Conservation (phyloP, 2,113 vertebrate species). For the Albula glossodonta region DNA sequence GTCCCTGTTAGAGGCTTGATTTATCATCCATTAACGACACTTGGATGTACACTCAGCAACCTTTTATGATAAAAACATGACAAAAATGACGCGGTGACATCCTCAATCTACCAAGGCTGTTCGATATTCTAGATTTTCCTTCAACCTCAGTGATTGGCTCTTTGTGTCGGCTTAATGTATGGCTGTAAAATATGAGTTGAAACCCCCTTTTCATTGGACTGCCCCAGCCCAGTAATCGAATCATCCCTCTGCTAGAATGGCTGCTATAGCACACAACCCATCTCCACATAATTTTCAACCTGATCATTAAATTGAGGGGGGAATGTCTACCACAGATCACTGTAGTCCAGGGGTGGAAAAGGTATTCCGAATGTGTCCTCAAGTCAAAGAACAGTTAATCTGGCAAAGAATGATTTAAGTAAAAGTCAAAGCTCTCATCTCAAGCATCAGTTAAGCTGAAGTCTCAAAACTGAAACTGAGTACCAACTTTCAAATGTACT, state of each 20-base stretch:
- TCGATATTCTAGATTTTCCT: background rate
- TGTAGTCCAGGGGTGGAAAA: too few relatives aligned
- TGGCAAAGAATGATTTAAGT: too few relatives aligned
- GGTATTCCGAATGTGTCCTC: too few relatives aligned
- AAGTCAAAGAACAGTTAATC: too few relatives aligned
- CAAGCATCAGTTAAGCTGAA: too few relatives aligned
- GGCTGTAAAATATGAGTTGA: background rate
- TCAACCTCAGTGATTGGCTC: background rate
- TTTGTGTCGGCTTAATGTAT: background rate
- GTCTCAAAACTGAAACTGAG: too few relatives aligned
- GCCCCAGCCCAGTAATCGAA: background rate
- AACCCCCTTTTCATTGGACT: background rate
- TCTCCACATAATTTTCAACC: background rate
- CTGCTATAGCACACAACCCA: background rate
- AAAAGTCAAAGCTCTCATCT: too few relatives aligned
- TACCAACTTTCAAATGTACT: too few relatives aligned
- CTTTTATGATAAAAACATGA: too few relatives aligned
- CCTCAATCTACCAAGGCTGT: background rate
- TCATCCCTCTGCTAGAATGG: background rate
- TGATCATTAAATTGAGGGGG: background rate
- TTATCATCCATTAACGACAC: too few relatives aligned
- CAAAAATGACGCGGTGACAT: background rate
- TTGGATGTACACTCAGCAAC: too few relatives aligned
- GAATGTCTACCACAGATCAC: background rate
- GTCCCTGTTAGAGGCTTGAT: too few relatives aligned